phyloP scores from a whole-genome alignment of 2,888 invertebrate genomes.

The Acheta domesticus region DNA sequence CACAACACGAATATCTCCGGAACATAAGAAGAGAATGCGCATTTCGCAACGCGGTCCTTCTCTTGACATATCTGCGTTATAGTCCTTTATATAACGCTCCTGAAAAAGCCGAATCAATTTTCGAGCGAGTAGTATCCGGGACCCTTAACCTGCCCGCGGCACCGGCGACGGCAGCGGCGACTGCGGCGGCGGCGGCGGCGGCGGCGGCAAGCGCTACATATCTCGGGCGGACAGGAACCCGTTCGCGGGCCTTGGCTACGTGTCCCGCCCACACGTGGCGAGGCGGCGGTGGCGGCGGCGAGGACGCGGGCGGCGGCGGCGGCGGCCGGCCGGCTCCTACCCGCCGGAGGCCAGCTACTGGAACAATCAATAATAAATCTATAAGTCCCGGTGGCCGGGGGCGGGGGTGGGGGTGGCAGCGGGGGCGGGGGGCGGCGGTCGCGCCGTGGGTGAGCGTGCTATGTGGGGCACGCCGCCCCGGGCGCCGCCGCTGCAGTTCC shows the following conservation, averaged over 20 bases:
- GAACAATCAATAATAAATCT: conserved; percentile 18
- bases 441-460: background rate
- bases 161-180: too few relatives aligned
- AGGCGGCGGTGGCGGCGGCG: background rate
- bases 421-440: background rate
- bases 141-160: background rate
- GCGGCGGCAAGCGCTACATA: conserved; percentile 7
- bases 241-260: conserved; percentile 18
- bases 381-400: background rate
- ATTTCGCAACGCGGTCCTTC: too few relatives aligned
- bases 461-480: background rate
- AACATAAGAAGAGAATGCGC: too few relatives aligned
- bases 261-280: conserved; percentile 18
- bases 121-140: background rate
- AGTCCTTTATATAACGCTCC: background rate
- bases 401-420: background rate
- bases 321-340: background rate
- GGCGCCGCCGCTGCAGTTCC: background rate
- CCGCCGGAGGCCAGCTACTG: background rate
- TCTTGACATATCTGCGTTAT: too few relatives aligned
- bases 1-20: too few relatives aligned
- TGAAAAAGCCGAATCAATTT: conserved; percentile 3
- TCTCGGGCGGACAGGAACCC: conserved; percentile 8
- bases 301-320: background rate
- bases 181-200: too few relatives aligned